phyloP scores from a whole-genome alignment of 2,888 invertebrate species.

The Omphaloscelis lunosa region DNA sequence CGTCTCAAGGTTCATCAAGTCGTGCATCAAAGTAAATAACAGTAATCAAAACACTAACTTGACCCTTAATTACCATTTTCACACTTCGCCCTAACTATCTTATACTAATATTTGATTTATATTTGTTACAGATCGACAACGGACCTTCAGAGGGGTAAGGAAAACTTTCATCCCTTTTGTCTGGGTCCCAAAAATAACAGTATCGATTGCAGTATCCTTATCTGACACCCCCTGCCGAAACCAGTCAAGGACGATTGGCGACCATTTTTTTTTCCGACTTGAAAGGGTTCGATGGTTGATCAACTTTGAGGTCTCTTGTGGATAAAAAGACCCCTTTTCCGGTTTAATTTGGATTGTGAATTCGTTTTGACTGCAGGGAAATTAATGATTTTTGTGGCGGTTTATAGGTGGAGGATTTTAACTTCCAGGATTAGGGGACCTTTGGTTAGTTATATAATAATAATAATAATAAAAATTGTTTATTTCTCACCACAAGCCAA shows the following conservation, averaged over 20 bases:
- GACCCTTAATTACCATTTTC: background rate
- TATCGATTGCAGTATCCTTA: slow-evolving; percentile 63
- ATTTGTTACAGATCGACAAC: slow-evolving; percentile 60
- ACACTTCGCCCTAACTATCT: background rate
- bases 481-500: too few relatives aligned
- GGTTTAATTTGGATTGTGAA: slow-evolving; percentile 33
- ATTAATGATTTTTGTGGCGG: slow-evolving; percentile 23
- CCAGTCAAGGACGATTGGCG: slow-evolving; percentile 31
- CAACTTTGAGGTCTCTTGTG: slow-evolving; percentile 43
- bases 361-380: slow-evolving; percentile 7
- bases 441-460: background rate
- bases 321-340: slow-evolving; percentile 33
- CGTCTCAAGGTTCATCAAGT: background rate
- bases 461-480: too few relatives aligned
- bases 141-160: slow-evolving; percentile 52
- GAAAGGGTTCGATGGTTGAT: slow-evolving; percentile 55
- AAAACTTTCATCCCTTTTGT: slow-evolving; percentile 49
- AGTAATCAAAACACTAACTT: background rate
- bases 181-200: slow-evolving; percentile 59
- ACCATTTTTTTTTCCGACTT: slow-evolving; percentile 60
- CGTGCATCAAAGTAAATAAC: background rate
- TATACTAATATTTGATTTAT: slow-evolving; percentile 46
- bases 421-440: background rate
- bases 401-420: slow-evolving; percentile 19
- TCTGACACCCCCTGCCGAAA: slow-evolving; percentile 31